phyloP scores from a whole-genome alignment of 2,888 invertebrate species.

The Hypolimnas misippus region DNA sequence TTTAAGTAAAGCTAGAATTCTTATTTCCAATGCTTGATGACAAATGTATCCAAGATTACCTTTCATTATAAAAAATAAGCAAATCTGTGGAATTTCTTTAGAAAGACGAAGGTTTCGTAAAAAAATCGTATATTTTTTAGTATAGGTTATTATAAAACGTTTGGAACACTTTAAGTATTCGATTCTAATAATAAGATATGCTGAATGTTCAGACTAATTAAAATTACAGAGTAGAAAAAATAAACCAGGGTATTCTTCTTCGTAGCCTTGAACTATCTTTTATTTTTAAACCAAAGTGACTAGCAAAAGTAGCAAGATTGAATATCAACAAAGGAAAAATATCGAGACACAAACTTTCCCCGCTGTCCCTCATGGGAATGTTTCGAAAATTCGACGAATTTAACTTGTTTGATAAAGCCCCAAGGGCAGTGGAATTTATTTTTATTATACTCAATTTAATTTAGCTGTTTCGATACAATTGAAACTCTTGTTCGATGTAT shows the following conservation, averaged over 20 bases:
- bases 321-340: conserved; percentile 35
- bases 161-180: too few species aligned
- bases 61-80: too few species aligned
- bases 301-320: conserved; percentile 13
- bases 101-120: too few species aligned
- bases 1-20: too few species aligned
- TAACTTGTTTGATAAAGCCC: conserved; percentile 69
- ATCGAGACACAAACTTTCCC: conserved; percentile 41
- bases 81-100: too few species aligned
- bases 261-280: background rate
- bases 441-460: conserved; percentile 46
- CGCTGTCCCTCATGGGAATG: conserved; percentile 49
- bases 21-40: too few species aligned
- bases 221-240: background rate
- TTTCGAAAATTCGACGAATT: conserved; percentile 66
- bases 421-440: conserved; percentile 44
- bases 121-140: too few species aligned
- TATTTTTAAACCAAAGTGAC: background rate
- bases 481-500: background rate
- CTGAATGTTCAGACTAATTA: background rate
- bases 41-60: too few species aligned
- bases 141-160: too few species aligned
- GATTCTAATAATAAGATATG: too few species aligned
- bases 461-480: conserved; percentile 25
- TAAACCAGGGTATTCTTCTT: background rate